Evolutionary conservation across 2,113 vertebrate genomes (phyloP).

Genomic region (Hypocryptadius cinnamomeus): DNA sequence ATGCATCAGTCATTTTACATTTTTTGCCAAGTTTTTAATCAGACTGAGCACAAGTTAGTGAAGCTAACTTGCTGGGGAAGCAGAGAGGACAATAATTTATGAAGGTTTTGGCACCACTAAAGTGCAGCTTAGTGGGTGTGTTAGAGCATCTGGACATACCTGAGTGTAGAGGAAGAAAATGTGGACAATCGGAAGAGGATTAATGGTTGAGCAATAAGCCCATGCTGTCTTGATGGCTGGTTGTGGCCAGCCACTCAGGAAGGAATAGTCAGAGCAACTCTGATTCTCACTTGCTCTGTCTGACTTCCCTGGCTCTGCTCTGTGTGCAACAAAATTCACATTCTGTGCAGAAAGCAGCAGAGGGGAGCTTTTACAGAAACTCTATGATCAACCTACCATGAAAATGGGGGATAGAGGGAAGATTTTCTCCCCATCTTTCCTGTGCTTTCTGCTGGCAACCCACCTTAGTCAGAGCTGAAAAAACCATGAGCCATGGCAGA

Average conservation of each 20-base stretch:
- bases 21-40: background rate
- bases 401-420: background rate
- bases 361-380: background rate
- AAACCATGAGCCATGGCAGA: background rate
- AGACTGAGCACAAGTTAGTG: background rate
- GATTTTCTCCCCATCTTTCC: background rate
- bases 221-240: background rate
- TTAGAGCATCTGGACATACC: background rate
- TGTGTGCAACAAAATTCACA: background rate
- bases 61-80: background rate
- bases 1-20: background rate
- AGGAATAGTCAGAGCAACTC: background rate
- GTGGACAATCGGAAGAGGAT: background rate
- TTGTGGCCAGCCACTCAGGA: background rate
- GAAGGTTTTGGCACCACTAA: background rate
- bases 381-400: background rate
- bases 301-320: background rate
- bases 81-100: background rate
- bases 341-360: background rate
- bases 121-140: fast-evolving
- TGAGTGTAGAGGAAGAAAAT: background rate
- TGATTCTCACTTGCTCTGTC: background rate
- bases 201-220: background rate
- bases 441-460: background rate
- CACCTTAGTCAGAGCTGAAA: background rate